A percentile compares a stretch with the other conserved stretches of the same genome.
Evolutionary conservation across 1,140 invertebrate species (phyloP).

Genomic region (Fragariocoptes setiger): DNA sequence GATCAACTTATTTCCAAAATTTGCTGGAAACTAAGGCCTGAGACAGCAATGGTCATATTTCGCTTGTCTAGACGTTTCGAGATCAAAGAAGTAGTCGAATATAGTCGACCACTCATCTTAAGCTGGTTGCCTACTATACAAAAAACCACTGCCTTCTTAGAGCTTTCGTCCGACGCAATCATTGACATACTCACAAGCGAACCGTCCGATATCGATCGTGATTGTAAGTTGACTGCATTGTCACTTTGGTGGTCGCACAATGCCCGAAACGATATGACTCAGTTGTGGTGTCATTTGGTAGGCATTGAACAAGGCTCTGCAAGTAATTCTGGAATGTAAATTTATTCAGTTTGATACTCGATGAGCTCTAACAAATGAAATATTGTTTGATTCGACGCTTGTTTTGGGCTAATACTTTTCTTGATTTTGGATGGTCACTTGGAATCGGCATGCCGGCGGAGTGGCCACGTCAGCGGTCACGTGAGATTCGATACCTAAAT

Average conservation of each 20-base stretch:
- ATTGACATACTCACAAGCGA: not conserved
- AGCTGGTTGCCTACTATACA: not conserved
- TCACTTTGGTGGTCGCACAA: not conserved
- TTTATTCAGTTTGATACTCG: too few relatives aligned
- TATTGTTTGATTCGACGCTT: too few relatives aligned
- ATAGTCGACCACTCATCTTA: not conserved
- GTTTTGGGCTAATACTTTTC: too few relatives aligned
- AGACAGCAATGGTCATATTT: not conserved
- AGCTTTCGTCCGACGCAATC: not conserved
- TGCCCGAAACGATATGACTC: not conserved
- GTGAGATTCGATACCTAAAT: constrained; percentile 64
- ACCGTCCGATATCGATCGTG: not conserved
- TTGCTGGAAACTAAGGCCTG: not conserved
- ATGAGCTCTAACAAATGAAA: too few relatives aligned
- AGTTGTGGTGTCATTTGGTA: not conserved
- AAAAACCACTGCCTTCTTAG: not conserved
- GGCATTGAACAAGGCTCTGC: too few relatives aligned
- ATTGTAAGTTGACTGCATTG: not conserved
- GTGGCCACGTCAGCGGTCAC: constrained; percentile 72
- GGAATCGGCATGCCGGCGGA: constrained; percentile 72
- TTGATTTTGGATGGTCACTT: constrained; percentile 15
- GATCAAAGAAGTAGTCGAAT: not conserved
- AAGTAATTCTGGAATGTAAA: too few relatives aligned
- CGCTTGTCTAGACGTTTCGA: not conserved
- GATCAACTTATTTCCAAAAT: not conserved